Conservation (phyloP, 2,888 invertebrate species). For the Phasia obesa region DNA sequence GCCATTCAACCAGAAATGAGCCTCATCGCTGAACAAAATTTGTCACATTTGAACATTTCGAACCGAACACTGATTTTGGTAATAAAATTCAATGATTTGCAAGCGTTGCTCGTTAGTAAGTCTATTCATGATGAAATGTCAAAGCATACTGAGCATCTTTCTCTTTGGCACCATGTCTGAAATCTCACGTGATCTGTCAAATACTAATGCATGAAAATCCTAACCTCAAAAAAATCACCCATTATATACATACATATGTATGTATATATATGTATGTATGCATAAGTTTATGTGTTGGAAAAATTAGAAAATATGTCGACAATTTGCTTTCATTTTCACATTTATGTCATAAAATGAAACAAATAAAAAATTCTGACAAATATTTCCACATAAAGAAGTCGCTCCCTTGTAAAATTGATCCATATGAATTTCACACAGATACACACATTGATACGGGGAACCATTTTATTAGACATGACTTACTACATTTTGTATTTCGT, state of each 20-base stretch:
- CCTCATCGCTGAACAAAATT: too few relatives aligned
- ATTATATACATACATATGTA: neutral
- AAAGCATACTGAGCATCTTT: too few relatives aligned
- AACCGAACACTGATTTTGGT: too few relatives aligned
- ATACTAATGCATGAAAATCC: too few relatives aligned
- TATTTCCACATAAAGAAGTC: conserved; percentile 39
- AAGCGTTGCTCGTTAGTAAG: too few relatives aligned
- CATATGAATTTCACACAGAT: neutral
- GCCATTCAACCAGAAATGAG: too few relatives aligned
- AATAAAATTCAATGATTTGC: too few relatives aligned
- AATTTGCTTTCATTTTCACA: conserved; percentile 61
- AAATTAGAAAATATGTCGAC: conserved; percentile 68
- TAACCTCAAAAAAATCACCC: too few relatives aligned
- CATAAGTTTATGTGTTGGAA: conserved; percentile 21
- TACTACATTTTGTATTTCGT: conserved; percentile 11
- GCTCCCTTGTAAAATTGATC: conserved; percentile 41
- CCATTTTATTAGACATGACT: conserved; percentile 53
- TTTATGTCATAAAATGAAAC: conserved; percentile 54
- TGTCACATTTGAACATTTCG: too few relatives aligned
- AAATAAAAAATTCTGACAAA: conserved; percentile 22
- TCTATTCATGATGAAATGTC: too few relatives aligned
- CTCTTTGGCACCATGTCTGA: too few relatives aligned
- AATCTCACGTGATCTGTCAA: too few relatives aligned
- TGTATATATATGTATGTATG: neutral
- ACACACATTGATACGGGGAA: neutral